phyloP scores from a whole-genome alignment of 2,888 invertebrate species.

The Cerceris rybyensis region DNA sequence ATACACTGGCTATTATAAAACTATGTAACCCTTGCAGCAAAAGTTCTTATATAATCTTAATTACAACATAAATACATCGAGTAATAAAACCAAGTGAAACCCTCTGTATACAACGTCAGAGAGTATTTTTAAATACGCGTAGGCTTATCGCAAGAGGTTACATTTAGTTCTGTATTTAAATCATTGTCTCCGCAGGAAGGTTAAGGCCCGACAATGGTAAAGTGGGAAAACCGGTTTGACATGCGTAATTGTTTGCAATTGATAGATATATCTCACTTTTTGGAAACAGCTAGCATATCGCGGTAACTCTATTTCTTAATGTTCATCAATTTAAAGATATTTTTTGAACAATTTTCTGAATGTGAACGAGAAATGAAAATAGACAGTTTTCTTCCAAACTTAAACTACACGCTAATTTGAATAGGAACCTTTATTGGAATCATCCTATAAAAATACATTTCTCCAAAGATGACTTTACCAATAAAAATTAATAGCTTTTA shows the following conservation, averaged over 20 bases:
- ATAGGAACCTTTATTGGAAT: no score
- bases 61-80: not conserved
- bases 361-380: no score
- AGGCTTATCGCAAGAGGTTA: constrained; percentile 18
- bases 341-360: no score
- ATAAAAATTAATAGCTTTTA: no score
- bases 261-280: constrained; percentile 9
- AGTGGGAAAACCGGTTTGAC: constrained; percentile 51
- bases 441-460: no score
- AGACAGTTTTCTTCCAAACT: no score
- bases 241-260: constrained; percentile 20
- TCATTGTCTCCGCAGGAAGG: constrained; percentile 49
- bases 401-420: no score
- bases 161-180: constrained; percentile 29
- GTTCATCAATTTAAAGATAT: no score
- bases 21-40: not conserved
- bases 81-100: constrained; percentile 9
- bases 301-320: constrained; percentile 7
- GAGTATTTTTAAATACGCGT: constrained; percentile 18
- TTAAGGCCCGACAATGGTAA: constrained; percentile 47
- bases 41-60: not conserved
- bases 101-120: constrained; percentile 19
- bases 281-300: constrained; percentile 6
- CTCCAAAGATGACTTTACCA: no score
- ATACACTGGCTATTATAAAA: no score